Evolutionary conservation across 2,797 vertebrate genomes (phyloP).

Genomic region (Sarcoramphus papa): DNA sequence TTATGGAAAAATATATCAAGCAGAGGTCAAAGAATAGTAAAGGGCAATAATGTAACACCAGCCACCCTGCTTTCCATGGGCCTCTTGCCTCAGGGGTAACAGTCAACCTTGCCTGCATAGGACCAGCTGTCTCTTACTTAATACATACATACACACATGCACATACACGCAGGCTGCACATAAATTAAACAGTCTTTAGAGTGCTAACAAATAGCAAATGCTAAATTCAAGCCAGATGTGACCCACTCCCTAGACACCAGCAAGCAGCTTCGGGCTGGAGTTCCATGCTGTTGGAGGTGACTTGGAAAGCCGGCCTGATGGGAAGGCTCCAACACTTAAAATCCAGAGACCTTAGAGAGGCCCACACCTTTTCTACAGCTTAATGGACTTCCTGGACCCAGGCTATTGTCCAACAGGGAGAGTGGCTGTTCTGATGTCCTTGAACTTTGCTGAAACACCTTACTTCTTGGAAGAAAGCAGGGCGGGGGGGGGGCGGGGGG

Average conservation of each 20-base stretch:
- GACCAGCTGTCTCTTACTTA: conserved; percentile 23
- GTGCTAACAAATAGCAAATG: background rate
- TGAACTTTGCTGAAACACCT: background rate
- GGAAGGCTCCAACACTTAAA: background rate
- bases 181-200: conserved; percentile 17
- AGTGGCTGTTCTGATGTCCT: background rate
- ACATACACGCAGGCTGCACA: background rate
- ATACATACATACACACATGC: background rate
- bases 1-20: conserved; percentile 58
- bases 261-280: background rate
- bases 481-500: accelerated
- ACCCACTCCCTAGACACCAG: background rate
- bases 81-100: conserved; percentile 28
- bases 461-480: background rate
- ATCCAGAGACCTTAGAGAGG: background rate
- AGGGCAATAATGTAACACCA: conserved; percentile 22
- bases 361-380: background rate
- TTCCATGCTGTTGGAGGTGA: background rate
- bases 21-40: conserved; percentile 27
- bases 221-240: conserved; percentile 41
- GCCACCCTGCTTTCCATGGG: conserved; percentile 13
- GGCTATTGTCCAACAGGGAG: background rate
- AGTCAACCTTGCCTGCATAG: conserved; percentile 23
- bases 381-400: background rate
- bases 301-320: background rate